Base-by-base conservation (phyloP, 2,888 invertebrate species). In the Drosophila seclusa region DNA sequence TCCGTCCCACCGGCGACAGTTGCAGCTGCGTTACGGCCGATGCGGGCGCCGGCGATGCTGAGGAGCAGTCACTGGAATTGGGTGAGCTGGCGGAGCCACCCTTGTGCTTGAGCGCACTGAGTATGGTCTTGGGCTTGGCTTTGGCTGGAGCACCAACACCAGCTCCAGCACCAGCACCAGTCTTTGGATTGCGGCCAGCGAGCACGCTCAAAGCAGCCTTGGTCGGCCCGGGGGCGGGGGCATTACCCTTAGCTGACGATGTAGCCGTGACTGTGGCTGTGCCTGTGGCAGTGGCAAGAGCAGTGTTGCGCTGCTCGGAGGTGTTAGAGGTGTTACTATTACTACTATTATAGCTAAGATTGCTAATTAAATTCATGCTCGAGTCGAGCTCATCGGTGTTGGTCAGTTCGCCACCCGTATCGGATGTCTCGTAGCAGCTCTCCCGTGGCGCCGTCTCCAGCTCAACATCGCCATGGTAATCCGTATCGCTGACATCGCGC, bases 291-390 rank as follows among this genome's bases (percentile, higher is more conserved):
- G 58, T 70, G 72, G 75, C 57, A 63, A 73, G 34, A 64, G 69
- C 64, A n/a, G 27, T 32, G 40, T 52, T 54, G 67, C 81, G 91
- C 76, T 89, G 88, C 64, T 91, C 91, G 29, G 85, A 82, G 69
- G 73, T 89, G 85, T 92, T 90, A 73, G 92, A 93, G 75, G 90
- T 91, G 79, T 92, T 92, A 91, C 92, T 93, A 90, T 91, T 92
- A 92, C 92, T 92, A 90, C 93, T 92, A 90, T 92, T 92, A 92
- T 87, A 92, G 91, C 92, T 93, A 89, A 93, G 86, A 83, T 92
- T 92, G 91, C 92, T 92, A 73, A 91, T 90, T 69, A 92, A 86
- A 84, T 93, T 92, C 87, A 90, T 89, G 83, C 92, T 92, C 49
- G 92, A 92, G 87, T 92, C 92, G 69, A 90, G 90, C 61, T 92